Conservation (phyloP, 2,888 invertebrate species). For the Sclerodermus sp. region DNA sequence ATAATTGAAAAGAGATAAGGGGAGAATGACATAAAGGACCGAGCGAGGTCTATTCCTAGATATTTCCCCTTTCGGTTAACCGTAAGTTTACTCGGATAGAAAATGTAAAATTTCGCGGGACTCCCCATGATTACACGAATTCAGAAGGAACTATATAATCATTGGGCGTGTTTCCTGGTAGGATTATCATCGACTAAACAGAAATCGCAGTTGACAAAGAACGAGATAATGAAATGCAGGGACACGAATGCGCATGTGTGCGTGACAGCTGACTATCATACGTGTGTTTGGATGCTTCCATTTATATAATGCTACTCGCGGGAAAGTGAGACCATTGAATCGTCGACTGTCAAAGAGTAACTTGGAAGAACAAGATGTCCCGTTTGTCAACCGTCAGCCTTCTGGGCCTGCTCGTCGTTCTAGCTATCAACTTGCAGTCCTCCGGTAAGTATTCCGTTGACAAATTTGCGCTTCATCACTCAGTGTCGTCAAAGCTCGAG, state of each 20-base stretch:
- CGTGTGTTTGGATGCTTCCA: slow-evolving; percentile 24
- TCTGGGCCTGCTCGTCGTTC: slow-evolving; percentile 19
- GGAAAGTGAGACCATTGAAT: slow-evolving; percentile 46
- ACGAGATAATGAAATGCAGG: neutral
- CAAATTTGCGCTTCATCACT: too few species aligned
- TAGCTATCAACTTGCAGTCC: slow-evolving; percentile 20
- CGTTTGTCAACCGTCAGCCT: slow-evolving; percentile 14
- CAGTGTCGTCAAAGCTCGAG: too few species aligned
- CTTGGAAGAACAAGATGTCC: slow-evolving; percentile 12
- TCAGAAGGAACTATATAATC: too few species aligned
- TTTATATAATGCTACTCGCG: slow-evolving; percentile 43
- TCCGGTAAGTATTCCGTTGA: slow-evolving; percentile 26
- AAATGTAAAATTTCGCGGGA: too few species aligned
- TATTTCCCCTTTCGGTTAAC: too few species aligned
- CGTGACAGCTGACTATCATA: slow-evolving; percentile 1
- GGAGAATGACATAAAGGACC: too few species aligned
- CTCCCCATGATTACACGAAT: too few species aligned
- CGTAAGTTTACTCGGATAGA: too few species aligned
- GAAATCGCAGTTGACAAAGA: neutral
- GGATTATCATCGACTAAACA: too few species aligned
- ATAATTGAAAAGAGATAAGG: too few species aligned
- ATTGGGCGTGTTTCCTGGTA: too few species aligned
- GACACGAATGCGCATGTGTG: slow-evolving; percentile 6
- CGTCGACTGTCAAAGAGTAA: slow-evolving; percentile 40
- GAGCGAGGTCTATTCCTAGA: too few species aligned